A percentile compares a stretch with the other conserved stretches of the same genome.
These are phyloP conservation scores for Oophaga sylvatica DNA, from an alignment of 2,797 vertebrate species.

Conservation along the genomic window DNA sequence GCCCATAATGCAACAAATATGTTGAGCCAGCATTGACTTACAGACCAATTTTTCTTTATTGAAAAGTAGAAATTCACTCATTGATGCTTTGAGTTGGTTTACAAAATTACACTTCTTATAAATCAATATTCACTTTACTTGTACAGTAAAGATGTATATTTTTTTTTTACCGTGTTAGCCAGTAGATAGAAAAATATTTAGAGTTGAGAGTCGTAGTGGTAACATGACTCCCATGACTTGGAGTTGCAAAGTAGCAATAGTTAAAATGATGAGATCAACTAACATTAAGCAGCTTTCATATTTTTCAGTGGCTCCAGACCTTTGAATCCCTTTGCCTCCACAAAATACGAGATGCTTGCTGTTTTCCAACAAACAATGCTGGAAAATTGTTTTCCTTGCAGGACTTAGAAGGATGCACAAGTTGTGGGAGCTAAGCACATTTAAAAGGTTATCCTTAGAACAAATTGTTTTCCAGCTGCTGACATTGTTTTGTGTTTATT, in stretches of 20 bases:
- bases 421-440: slow-evolving; percentile 1
- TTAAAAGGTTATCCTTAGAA: slow-evolving; percentile 15
- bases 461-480: slow-evolving; percentile 33
- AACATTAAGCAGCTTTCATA: neutral
- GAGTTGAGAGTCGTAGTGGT: no score
- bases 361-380: neutral
- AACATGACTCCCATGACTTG: no score
- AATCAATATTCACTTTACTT: no score
- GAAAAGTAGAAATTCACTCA: no score
- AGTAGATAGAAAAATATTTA: no score
- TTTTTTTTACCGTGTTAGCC: no score
- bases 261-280: neutral
- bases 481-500: slow-evolving; percentile 38
- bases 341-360: neutral
- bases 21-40: no score
- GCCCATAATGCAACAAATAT: no score
- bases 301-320: neutral
- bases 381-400: neutral
- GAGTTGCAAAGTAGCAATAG: neutral
- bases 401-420: neutral
- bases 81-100: no score
- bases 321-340: neutral
- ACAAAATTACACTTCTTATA: no score
- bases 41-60: no score
- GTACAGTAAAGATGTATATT: no score